Evolutionary conservation across 2,888 invertebrate species (phyloP).

Genomic region (Plebejus argus): DNA sequence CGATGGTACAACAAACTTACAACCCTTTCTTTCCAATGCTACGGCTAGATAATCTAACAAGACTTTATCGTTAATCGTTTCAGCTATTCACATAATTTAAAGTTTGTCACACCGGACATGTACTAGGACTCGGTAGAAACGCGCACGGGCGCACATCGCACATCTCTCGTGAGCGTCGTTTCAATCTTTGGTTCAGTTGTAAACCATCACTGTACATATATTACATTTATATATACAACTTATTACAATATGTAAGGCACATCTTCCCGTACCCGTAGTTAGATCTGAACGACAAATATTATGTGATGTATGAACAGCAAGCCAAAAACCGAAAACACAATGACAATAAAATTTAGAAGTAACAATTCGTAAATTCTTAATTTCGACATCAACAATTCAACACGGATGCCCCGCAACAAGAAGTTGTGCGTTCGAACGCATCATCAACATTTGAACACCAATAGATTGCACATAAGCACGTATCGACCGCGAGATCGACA

Average conservation of each 20-base stretch:
- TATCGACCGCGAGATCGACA: slow-evolving; percentile 32
- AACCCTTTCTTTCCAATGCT: neutral
- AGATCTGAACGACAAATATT: slow-evolving; percentile 19
- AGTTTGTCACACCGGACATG: neutral
- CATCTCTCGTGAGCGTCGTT: neutral
- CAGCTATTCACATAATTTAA: neutral
- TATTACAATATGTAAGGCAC: slow-evolving; percentile 33
- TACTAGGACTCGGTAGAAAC: neutral
- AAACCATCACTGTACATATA: slow-evolving; percentile 35
- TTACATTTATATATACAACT: slow-evolving; percentile 35
- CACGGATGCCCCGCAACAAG: slow-evolving; percentile 4
- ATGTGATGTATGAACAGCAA: slow-evolving; percentile 31
- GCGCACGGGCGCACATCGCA: neutral
- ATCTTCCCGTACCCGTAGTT: slow-evolving; percentile 8
- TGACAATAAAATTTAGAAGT: slow-evolving; percentile 6
- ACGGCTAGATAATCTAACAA: neutral
- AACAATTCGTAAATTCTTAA: slow-evolving; percentile 25
- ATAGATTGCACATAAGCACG: slow-evolving; percentile 44
- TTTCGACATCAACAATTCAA: slow-evolving; percentile 8
- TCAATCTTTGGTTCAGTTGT: slow-evolving; percentile 34
- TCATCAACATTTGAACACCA: slow-evolving; percentile 46
- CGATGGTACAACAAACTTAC: neutral
- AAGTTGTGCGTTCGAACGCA: slow-evolving; percentile 36
- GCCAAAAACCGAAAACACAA: slow-evolving; percentile 30
- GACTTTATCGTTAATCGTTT: neutral